These are phyloP conservation scores for Cherax quadricarinatus DNA, from an alignment of 1,140 invertebrate species.

Conservation along the genomic window DNA sequence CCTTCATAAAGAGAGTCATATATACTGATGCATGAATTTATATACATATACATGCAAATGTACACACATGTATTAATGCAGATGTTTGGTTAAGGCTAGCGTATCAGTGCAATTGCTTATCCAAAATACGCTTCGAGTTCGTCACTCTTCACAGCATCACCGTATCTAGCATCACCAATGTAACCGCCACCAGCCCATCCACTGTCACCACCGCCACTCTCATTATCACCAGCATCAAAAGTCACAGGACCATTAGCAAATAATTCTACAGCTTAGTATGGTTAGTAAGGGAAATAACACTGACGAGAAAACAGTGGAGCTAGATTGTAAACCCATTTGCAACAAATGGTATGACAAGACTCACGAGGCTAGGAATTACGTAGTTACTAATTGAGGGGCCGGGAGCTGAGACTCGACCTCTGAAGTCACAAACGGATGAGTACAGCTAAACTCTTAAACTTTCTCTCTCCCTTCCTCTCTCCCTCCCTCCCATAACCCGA, in stretches of 20 bases:
- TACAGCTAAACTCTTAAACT: too few species aligned
- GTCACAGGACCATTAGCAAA: neutral
- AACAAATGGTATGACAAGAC: too few species aligned
- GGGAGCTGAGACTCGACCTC: too few species aligned
- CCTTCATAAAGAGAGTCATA: slow-evolving; percentile 18
- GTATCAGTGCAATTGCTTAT: neutral
- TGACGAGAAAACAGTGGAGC: too few species aligned
- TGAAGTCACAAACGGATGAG: too few species aligned
- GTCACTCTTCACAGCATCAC: neutral
- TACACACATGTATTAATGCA: slow-evolving; percentile 12
- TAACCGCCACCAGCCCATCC: neutral
- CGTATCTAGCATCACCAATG: neutral
- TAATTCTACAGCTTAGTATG: too few species aligned
- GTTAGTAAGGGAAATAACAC: too few species aligned
- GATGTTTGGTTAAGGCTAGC: neutral
- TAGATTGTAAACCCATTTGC: too few species aligned
- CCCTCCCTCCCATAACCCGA: neutral
- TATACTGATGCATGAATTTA: slow-evolving; percentile 6
- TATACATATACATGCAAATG: slow-evolving; percentile 19
- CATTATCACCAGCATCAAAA: neutral
- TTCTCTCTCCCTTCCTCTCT: neutral
- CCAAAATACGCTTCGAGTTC: too few species aligned
- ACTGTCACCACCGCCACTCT: neutral
- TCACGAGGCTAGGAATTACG: too few species aligned
- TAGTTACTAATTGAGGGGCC: too few species aligned